Base-by-base conservation (phyloP, 2,113 vertebrate species). In the Chelonoidis abingdonii region DNA sequence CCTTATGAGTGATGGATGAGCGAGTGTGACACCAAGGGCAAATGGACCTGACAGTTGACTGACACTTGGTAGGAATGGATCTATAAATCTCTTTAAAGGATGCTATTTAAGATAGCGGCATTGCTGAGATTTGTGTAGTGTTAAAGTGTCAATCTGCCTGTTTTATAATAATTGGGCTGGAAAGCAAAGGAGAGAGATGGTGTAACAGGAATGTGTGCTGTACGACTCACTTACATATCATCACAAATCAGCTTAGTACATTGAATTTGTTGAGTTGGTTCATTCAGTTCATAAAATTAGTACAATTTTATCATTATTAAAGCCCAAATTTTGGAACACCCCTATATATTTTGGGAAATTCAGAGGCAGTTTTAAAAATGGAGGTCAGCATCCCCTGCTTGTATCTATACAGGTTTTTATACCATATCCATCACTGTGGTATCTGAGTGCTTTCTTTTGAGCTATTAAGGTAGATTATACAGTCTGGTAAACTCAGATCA, bases 31-130 rank as follows among this genome's bases (percentile, higher is more conserved):
- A 24, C 41, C 1, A 1, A 54, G 35, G 53, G 6, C 27, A 1
- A 2, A 35, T 1, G 16, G 1, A 4, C 1, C 4, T 12, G 44
- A 25, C 0, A 0, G 3, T 41, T 75, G 38, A 53, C 10, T 53
- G 50, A 38, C 3, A 5, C 50, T 5, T 25, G 50, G 9, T 52
- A 81, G 24, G 35, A 8, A 13, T 35, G 6, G 35, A 81, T 56
- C n/a, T 38, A 82, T 56, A 38, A 22, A 27, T 24, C 12, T 82
- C 53, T 56, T 82, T 54, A 38, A 56, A 16, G n/a, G 53, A 41
- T 8, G 7, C 24, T 56, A 27, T 81, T 35, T n/a, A 38, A 82
- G 22, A 6, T 25, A 16, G 35, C 16, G 10, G n/a, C 24, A 16
- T 38, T 16, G 53, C 5, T 41, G 52, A 41, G 24, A 41, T 25